Percentiles rank a stretch among this genome's conserved stretches.
Conservation (phyloP, 2,888 invertebrate species). For the Caenorhabditis afra region DNA sequence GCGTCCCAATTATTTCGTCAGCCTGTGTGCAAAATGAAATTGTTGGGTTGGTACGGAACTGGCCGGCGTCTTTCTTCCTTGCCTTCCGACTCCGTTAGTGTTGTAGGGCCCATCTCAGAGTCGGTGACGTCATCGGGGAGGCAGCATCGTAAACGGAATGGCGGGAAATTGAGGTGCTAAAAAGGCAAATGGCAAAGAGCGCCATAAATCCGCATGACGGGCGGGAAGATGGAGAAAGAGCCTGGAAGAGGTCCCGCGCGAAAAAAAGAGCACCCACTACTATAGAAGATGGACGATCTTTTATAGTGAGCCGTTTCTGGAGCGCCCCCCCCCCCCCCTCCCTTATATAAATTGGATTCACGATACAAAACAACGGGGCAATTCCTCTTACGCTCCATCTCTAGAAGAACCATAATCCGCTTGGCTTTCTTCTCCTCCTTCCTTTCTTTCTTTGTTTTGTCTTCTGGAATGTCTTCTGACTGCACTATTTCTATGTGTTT, state of each 20-base stretch:
- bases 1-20: slow-evolving; percentile 45
- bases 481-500: background rate
- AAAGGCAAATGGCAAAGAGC: too few species aligned
- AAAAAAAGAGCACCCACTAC: slow-evolving; percentile 6
- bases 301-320: background rate
- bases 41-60: slow-evolving; percentile 7
- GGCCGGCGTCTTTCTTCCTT: background rate
- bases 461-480: too few species aligned
- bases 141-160: too few species aligned
- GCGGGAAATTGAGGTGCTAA: too few species aligned
- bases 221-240: too few species aligned
- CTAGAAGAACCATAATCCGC: too few species aligned
- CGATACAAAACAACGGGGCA: slow-evolving; percentile 14
- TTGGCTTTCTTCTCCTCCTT: slow-evolving; percentile 2
- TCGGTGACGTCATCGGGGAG: too few species aligned
- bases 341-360: slow-evolving; percentile 30
- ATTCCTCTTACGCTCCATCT: background rate
- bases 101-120: too few species aligned
- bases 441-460: too few species aligned
- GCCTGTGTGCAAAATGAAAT: slow-evolving; percentile 48
- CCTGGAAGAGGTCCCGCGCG: background rate
- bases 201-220: too few species aligned
- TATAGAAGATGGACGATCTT: slow-evolving; percentile 11
- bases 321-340: too few species aligned
- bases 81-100: background rate